A percentile compares a stretch with the other conserved stretches of the same genome.
These are phyloP conservation scores for Andinoacara biseriatus DNA, from an alignment of 2,113 vertebrate genomes.

Conservation along the genomic window DNA sequence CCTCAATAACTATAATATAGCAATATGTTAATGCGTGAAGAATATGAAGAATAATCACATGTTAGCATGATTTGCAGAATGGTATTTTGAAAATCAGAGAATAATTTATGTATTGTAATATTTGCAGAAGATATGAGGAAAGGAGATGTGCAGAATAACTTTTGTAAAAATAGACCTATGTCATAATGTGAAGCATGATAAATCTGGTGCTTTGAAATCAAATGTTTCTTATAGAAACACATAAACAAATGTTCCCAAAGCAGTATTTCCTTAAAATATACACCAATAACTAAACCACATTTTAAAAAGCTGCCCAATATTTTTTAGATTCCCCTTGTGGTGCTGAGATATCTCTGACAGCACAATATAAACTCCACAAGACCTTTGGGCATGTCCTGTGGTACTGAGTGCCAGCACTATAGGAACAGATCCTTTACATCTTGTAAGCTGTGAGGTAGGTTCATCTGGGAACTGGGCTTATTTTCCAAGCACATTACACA, in stretches of 20 bases:
- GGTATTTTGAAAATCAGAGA: neutral
- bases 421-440: neutral
- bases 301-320: neutral
- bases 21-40: slow-evolving; percentile 5
- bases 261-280: neutral
- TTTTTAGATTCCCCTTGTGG: neutral
- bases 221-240: too few species aligned
- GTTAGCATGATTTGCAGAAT: neutral
- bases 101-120: neutral
- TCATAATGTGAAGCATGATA: neutral
- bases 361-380: neutral
- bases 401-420: neutral
- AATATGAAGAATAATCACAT: neutral
- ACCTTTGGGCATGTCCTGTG: neutral
- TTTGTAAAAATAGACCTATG: neutral
- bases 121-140: neutral
- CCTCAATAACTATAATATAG: neutral
- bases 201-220: neutral
- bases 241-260: neutral
- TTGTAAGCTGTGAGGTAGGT: neutral
- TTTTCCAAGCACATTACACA: neutral
- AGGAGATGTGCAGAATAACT: neutral
- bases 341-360: neutral
- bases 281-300: neutral
- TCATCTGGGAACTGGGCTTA: neutral